These are phyloP conservation scores for Elysia crispata DNA, from an alignment of 2,888 invertebrate genomes.

Conservation along the genomic window DNA sequence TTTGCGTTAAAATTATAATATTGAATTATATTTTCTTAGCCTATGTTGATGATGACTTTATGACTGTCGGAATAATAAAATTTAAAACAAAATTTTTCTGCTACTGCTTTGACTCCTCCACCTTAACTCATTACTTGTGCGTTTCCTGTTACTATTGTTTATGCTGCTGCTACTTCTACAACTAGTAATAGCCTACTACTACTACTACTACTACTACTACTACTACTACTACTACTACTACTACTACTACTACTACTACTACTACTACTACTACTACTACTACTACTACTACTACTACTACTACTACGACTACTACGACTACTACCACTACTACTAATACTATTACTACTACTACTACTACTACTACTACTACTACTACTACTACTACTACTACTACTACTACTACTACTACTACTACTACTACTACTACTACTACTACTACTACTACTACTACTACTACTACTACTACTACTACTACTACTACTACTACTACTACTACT, in stretches of 20 bases:
- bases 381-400: slow-evolving; percentile 20
- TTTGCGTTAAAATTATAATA: no score
- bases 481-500: slow-evolving; percentile 13
- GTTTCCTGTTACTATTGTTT: no score
- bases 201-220: slow-evolving; percentile 13
- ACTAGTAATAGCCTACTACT: not conserved
- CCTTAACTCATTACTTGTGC: no score
- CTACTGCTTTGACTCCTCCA: no score
- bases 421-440: slow-evolving; percentile 2
- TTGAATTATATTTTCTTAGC: no score
- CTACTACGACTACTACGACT: slow-evolving; percentile 6
- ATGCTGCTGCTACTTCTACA: not conserved
- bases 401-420: slow-evolving; percentile 12
- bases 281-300: slow-evolving; percentile 27
- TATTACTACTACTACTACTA: slow-evolving; percentile 7
- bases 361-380: slow-evolving; percentile 5
- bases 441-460: slow-evolving; percentile 6
- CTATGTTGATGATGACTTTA: no score
- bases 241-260: slow-evolving; percentile 1
- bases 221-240: not conserved
- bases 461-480: slow-evolving; percentile 24
- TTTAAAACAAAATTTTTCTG: no score
- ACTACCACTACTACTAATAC: slow-evolving; percentile 14
- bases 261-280: slow-evolving; percentile 11
- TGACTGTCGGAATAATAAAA: no score